These are phyloP conservation scores for Clarias pachynema DNA, from an alignment of 2,797 vertebrate genomes.

Conservation along the genomic window DNA sequence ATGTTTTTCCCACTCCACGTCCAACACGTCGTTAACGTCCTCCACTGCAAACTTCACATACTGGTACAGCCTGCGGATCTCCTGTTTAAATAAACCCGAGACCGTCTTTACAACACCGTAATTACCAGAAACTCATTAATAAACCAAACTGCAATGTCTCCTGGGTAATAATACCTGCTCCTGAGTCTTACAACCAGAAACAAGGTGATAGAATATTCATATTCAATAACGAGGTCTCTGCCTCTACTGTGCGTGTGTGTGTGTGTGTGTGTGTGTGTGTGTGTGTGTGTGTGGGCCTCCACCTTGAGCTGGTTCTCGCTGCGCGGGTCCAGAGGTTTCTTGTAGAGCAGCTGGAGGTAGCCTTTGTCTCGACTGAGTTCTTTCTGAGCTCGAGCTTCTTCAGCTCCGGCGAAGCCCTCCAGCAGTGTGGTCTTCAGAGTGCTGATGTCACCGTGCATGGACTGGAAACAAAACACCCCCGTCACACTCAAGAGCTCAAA, in stretches of 20 bases:
- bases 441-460: slow-evolving; percentile 90
- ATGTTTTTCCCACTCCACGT: slow-evolving; percentile 93
- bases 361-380: slow-evolving; percentile 80
- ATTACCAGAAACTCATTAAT: not conserved
- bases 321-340: slow-evolving; percentile 92
- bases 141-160: not conserved
- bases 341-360: slow-evolving; percentile 90
- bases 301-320: slow-evolving; percentile 96
- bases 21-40: slow-evolving; percentile 91
- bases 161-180: not conserved
- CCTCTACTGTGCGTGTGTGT: not conserved
- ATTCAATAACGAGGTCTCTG: not conserved
- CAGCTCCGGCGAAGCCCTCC: slow-evolving; percentile 90
- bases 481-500: not conserved
- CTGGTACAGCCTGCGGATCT: slow-evolving; percentile 92
- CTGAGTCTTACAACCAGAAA: not conserved
- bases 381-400: slow-evolving; percentile 86
- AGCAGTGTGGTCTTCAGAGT: slow-evolving; percentile 88
- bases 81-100: slow-evolving; percentile 67
- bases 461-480: slow-evolving; percentile 68
- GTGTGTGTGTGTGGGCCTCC: slow-evolving; percentile 19
- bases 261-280: not conserved
- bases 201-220: not conserved
- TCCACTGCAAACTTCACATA: slow-evolving; percentile 92
- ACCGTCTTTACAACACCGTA: not conserved